Conservation (phyloP, 2,797 vertebrate species). For the Buphagus erythrorhynchus region DNA sequence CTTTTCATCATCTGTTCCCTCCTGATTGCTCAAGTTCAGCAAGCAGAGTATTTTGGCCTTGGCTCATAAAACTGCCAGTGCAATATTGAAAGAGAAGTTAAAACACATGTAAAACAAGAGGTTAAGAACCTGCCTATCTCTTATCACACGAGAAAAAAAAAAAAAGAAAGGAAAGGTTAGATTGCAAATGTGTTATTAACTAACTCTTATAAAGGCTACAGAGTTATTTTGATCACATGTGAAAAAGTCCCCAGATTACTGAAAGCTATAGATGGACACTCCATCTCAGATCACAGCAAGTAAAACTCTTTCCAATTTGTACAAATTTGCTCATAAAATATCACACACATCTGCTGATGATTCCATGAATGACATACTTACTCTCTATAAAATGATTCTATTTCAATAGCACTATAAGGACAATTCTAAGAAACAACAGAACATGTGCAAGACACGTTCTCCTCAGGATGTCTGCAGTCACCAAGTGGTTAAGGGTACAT, state of each 20-base stretch:
- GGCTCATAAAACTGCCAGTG: neutral
- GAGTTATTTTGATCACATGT: neutral
- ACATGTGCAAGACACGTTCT: neutral
- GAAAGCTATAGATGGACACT: neutral
- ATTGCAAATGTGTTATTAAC: neutral
- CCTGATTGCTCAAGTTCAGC: constrained; percentile 41
- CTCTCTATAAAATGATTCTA: neutral
- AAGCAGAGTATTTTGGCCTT: constrained; percentile 21
- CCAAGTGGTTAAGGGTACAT: neutral
- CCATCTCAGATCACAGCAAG: neutral
- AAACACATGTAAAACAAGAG: neutral
- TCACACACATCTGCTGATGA: neutral
- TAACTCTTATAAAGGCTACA: neutral
- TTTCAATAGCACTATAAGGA: neutral
- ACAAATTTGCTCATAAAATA: neutral
- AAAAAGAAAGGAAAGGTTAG: neutral
- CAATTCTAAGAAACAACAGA: neutral
- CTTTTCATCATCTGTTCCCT: constrained; percentile 54
- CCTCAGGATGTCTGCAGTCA: neutral
- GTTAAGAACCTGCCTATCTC: neutral
- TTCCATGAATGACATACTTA: neutral
- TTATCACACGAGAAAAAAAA: neutral
- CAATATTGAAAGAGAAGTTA: constrained; percentile 15
- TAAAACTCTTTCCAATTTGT: neutral
- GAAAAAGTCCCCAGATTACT: neutral